These are phyloP conservation scores for Pheosia gnoma DNA, from an alignment of 2,888 invertebrate genomes.

Conservation along the genomic window DNA sequence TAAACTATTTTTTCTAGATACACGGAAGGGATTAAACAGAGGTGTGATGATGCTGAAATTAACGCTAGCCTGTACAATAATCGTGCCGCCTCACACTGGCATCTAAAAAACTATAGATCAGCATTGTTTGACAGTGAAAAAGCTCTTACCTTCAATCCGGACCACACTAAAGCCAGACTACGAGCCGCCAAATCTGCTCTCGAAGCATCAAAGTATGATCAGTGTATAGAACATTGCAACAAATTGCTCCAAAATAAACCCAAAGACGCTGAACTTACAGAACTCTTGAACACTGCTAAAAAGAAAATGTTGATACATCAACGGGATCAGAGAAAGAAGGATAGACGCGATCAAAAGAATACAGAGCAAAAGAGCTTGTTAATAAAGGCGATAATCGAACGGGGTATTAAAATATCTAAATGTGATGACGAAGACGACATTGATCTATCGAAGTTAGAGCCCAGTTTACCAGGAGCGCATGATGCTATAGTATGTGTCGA, in stretches of 20 bases:
- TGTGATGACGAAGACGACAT: constrained; percentile 73
- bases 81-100: constrained; percentile 94
- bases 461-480: constrained; percentile 86
- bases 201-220: constrained; percentile 87
- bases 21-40: constrained; percentile 93
- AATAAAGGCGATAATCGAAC: constrained; percentile 69
- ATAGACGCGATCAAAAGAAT: constrained; percentile 65
- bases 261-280: constrained; percentile 76
- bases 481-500: constrained; percentile 86
- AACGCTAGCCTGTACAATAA: constrained; percentile 95
- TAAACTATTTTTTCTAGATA: constrained; percentile 86
- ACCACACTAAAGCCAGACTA: constrained; percentile 90
- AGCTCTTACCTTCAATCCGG: constrained; percentile 89
- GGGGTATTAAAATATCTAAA: constrained; percentile 83
- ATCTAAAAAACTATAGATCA: constrained; percentile 92
- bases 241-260: constrained; percentile 84
- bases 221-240: constrained; percentile 89
- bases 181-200: constrained; percentile 90
- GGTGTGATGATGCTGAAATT: constrained; percentile 87
- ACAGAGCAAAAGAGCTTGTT: constrained; percentile 69
- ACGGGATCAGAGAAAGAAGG: constrained; percentile 82
- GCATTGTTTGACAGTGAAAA: constrained; percentile 91
- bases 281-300: constrained; percentile 66
- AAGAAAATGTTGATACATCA: constrained; percentile 79
- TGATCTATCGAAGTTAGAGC: constrained; percentile 84